Conservation (phyloP, 2,888 invertebrate species). For the Hipparchia semele region DNA sequence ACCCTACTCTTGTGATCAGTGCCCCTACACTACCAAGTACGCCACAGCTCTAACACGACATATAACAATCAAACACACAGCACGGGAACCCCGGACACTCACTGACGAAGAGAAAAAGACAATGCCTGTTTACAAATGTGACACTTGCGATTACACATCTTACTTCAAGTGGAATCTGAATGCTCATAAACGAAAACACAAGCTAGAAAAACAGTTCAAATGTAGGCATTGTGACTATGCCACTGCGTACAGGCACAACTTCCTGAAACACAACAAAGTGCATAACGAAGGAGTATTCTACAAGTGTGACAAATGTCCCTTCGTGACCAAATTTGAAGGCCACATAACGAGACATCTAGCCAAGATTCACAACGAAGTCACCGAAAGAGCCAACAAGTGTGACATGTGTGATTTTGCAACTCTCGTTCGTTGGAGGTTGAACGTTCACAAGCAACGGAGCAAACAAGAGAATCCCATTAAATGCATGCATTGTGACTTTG, state of each 20-base stretch:
- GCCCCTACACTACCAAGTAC: slow-evolving; percentile 60
- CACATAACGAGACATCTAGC: slow-evolving; percentile 64
- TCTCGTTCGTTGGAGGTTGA: slow-evolving; percentile 58
- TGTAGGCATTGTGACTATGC: slow-evolving; percentile 48
- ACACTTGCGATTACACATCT: slow-evolving; percentile 49
- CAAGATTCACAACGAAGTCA: slow-evolving; percentile 61
- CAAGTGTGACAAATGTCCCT: slow-evolving; percentile 64
- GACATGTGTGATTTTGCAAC: slow-evolving; percentile 63
- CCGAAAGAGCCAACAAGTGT: slow-evolving; percentile 57
- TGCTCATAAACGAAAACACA: slow-evolving; percentile 56
- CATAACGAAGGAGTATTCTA: slow-evolving; percentile 44
- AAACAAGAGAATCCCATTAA: slow-evolving; percentile 48
- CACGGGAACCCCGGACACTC: slow-evolving; percentile 36
- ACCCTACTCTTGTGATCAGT: slow-evolving; percentile 51
- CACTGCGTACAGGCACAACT: slow-evolving; percentile 48
- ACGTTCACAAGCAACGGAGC: slow-evolving; percentile 59
- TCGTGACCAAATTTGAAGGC: slow-evolving; percentile 60
- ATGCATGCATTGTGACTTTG: slow-evolving; percentile 57
- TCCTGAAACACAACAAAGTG: slow-evolving; percentile 45
- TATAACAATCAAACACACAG: slow-evolving; percentile 52
- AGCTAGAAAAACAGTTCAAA: slow-evolving; percentile 47
- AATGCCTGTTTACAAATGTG: slow-evolving; percentile 44
- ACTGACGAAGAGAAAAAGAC: slow-evolving; percentile 31
- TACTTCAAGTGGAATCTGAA: slow-evolving; percentile 48
- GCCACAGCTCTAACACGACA: slow-evolving; percentile 56